Base-by-base conservation (phyloP, 1,140 invertebrate species). In the Heterodera schachtii region DNA sequence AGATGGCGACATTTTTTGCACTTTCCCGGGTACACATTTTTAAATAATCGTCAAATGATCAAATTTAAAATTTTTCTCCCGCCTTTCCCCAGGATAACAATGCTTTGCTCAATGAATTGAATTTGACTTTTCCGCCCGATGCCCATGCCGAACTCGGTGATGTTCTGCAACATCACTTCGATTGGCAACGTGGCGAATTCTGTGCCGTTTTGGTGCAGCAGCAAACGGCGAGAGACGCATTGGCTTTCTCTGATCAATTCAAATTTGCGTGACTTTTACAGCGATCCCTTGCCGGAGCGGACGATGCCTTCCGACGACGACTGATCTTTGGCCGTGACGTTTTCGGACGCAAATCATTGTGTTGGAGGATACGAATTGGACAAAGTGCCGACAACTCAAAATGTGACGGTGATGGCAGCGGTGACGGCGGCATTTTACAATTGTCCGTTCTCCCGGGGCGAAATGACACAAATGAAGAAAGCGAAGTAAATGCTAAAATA, bases 271-370 rank as follows among this genome's bases (percentile, higher is more conserved):
- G 31, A 31, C 31, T 52, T 52, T 52, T 52, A 11, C 49, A 52
- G 49, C 49, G 11, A 8, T 6, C 49, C 11, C 49, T 2, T 2
- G 31, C 31, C 31, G 31, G 31, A 31, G 31, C 31, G 31, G 31
- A 31, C 0, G 31, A 31, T 31, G 31, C 31, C 31, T 31, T 1
- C 31, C 31, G 31, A 1, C 31, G 31, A 31, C 44, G 41, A 11
- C 21, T 71, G 21, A 46, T 71, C 41, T 71, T 71, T 71, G 69
- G 69, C 43, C 69, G 69, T 16, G 69, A 71, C 44, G 69, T 71
- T 11, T 71, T 71, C 6, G 69, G 69, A 43, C 69, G 69, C 21
- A 71, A 71, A 71, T 71, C 69, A 19, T 19, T 71, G 9, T 71
- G 69, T 41, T 71, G 69, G 69, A 2, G 69, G 69, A 6, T 9